Evolutionary conservation across 2,888 invertebrate species (phyloP), one percentile per base, ranked within the genome.

Genomic region (Hedychridium roseum): DNA sequence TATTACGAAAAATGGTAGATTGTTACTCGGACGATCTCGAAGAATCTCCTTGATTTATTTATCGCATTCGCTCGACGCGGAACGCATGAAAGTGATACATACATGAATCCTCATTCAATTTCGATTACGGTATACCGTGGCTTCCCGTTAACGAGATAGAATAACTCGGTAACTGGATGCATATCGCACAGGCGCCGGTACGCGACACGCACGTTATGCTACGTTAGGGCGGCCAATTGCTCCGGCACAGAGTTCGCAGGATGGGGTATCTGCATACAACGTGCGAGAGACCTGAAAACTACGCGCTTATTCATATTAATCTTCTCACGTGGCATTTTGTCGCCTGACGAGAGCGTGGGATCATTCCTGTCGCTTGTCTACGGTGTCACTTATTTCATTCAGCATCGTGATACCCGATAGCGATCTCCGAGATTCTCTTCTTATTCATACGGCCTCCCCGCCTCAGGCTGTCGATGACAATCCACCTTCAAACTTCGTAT

Each of bases 221-320:
- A n/a, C 11, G 20, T 12, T n/a, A 7, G n/a, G 6, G 45, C 9
- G 12, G 20, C 34, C 21, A 46, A 31, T 40, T 39, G n/a, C n/a
- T 50, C 45, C 18, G 43, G 23, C 27, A 27, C 26, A 15, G 40
- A 35, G 32, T 39, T 18, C 21, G 12, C 35, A 17, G 39, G 15
- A 30, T 14, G 26, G 20, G 14, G 32, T 32, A 49, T 60, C 44
- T 50, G 54, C 51, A 54, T 54, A 57, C 51, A 49, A 60, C 26
- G 35, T 39, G 4, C 42, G 44, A 28, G n/a, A n/a, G 38, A 46
- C 39, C 28, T 32, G n/a, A n/a, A 36, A 3, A 17, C 32, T 15
- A 31, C 20, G 23, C 15, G 16, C 26, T 54, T 52, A 54, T 67
- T 59, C 55, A 58, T 64, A 59, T 66, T 64, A 57, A 66, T 66